Evolutionary conservation across 2,113 vertebrate genomes (phyloP), one percentile per base, ranked within the genome.

Genomic region (Bombycilla garrulus): DNA sequence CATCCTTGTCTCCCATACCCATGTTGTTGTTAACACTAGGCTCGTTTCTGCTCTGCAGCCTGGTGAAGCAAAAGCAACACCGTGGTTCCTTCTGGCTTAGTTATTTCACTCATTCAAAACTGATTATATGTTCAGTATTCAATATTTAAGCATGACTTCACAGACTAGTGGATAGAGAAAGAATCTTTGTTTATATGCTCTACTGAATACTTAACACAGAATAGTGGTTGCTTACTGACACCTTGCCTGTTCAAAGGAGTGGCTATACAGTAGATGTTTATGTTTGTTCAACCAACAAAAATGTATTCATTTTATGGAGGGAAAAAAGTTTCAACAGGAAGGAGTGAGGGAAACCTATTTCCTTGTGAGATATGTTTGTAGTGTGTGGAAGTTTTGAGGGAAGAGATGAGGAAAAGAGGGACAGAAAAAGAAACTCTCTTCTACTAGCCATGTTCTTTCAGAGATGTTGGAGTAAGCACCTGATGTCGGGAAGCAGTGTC

Each of bases 121-220:
- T 82, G 45, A 93, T 80, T 90, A 83, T 24, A 54, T 58, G 74
- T 70, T 96, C 90, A 73, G 25, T 53, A 81, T 90, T 95, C 74
- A 90, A 54, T 94, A 92, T 90, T 88, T 94, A 82, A 88, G 71
- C 71, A 83, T 42, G 54, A 83, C 42, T 93, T 94, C 92, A 92
- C 51, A 88, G 58, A 31, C 45, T 72, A 70, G 71, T 70, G 58
- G 31, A 50, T 50, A 80, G 58, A 26, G 29, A 81, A 87, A 88
- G 28, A 77, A 70, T 54, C 48, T 87, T 84, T 73, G 79, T 90
- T 86, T 95, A 81, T 44, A 33, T 90, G 86, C 42, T 93, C 54
- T 86, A 54, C 66, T 86, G 91, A 93, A 31, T 81, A 61, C 62
- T 95, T 95, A 80, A 66, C 16, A 70, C 7, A 64, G 66, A 45